Evolutionary conservation across 1,140 invertebrate genomes (phyloP).

Genomic region (Drosophila miranda): DNA sequence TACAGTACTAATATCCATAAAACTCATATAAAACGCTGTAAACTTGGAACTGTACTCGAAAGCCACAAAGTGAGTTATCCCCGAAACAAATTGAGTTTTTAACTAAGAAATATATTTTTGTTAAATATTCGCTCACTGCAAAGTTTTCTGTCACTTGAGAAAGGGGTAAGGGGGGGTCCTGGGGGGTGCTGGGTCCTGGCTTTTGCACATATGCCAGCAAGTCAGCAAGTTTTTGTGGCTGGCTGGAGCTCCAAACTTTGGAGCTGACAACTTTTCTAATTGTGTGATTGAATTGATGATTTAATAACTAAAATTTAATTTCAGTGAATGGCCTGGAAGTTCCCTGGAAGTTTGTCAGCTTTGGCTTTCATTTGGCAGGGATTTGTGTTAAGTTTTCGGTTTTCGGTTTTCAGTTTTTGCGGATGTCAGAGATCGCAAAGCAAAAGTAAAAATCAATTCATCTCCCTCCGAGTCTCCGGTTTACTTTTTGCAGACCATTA

Average conservation of each 20-base stretch:
- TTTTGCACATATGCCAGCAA: slow-evolving; percentile 65
- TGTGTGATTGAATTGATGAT: slow-evolving; percentile 82
- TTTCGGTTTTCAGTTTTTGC: slow-evolving; percentile 42
- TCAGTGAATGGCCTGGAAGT: slow-evolving; percentile 19
- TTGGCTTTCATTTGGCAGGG: slow-evolving; percentile 60
- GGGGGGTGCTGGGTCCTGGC: neutral
- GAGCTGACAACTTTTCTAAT: slow-evolving; percentile 74
- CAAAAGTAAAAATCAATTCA: slow-evolving; percentile 70
- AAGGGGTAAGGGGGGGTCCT: slow-evolving; percentile 3
- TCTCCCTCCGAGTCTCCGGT: slow-evolving; percentile 1
- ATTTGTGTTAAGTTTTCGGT: slow-evolving; percentile 64
- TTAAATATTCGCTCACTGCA: slow-evolving; percentile 42
- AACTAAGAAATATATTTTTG: slow-evolving; percentile 42
- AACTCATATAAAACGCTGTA: slow-evolving; percentile 10
- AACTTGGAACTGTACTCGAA: slow-evolving; percentile 27
- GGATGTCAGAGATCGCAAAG: slow-evolving; percentile 47
- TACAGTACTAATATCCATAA: slow-evolving; percentile 5
- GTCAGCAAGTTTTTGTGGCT: slow-evolving; percentile 66
- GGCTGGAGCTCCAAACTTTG: slow-evolving; percentile 37
- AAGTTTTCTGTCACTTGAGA: slow-evolving; percentile 44
- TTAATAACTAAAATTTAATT: slow-evolving; percentile 82
- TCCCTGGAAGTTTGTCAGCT: slow-evolving; percentile 52
- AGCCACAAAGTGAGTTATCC: slow-evolving; percentile 54
- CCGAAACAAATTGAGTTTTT: slow-evolving; percentile 61
- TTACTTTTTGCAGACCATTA: slow-evolving; percentile 55